A percentile compares a stretch with the other conserved stretches of the same genome.
These are phyloP conservation scores for Pollenia angustigena DNA, from an alignment of 2,888 invertebrate genomes.

Conservation along the genomic window DNA sequence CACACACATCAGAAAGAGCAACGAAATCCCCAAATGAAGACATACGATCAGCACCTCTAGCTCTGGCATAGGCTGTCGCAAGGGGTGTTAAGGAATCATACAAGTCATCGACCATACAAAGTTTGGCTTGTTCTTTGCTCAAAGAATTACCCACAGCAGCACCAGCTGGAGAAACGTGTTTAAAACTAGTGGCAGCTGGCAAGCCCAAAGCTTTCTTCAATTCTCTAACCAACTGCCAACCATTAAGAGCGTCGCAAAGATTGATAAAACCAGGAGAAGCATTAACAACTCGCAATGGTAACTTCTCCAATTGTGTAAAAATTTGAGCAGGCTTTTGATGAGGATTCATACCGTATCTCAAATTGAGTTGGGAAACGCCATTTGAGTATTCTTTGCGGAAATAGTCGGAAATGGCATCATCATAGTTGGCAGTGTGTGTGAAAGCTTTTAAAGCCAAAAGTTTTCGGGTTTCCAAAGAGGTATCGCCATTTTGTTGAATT, in stretches of 20 bases:
- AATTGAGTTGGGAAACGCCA: conserved; percentile 90
- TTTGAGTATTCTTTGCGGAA: conserved; percentile 95
- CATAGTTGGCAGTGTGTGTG: conserved; percentile 97
- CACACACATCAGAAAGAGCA: conserved; percentile 96
- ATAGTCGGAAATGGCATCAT: conserved; percentile 96
- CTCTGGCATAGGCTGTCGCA: conserved; percentile 96
- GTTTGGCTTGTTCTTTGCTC: conserved; percentile 90
- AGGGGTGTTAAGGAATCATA: conserved; percentile 90
- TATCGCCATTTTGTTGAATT: conserved; percentile 89
- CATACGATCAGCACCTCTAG: conserved; percentile 99
- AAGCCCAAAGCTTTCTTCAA: conserved; percentile 90
- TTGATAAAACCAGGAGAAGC: conserved; percentile 99
- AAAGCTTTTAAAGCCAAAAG: conserved; percentile 96
- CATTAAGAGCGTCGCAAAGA: conserved; percentile 98
- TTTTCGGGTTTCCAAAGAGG: conserved; percentile 88
- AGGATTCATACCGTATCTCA: conserved; percentile 98
- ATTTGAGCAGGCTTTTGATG: conserved; percentile 98
- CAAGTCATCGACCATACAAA: conserved; percentile 97
- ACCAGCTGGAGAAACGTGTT: conserved; percentile 99
- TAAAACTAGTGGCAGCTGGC: conserved; percentile 98
- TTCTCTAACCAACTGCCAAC: conserved; percentile 97
- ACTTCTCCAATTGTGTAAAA: conserved; percentile 90
- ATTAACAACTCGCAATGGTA: conserved; percentile 95
- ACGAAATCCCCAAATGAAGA: conserved; percentile 99
- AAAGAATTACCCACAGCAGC: conserved; percentile 96